phyloP scores from a whole-genome alignment of 2,888 invertebrate genomes.

The Heliconius cydno region DNA sequence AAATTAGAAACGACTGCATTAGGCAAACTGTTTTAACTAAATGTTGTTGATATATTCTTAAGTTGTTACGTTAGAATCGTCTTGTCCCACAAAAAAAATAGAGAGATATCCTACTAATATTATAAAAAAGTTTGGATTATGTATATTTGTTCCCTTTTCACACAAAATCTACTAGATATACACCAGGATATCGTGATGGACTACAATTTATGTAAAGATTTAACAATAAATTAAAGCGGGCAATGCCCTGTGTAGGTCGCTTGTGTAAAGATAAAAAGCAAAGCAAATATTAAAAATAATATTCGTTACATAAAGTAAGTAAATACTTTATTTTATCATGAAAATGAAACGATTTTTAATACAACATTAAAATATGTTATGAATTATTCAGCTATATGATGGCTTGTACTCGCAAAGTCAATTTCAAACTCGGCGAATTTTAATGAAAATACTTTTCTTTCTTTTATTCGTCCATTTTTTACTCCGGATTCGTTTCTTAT shows the following conservation, averaged over 20 bases:
- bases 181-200: no score
- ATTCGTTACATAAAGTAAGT: neutral
- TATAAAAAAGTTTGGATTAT: no score
- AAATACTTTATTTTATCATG: conserved; percentile 22
- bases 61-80: neutral
- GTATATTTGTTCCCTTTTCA: no score
- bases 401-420: conserved; percentile 51
- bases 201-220: no score
- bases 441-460: conserved; percentile 64
- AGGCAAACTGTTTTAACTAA: no score
- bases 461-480: conserved; percentile 57
- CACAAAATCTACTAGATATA: no score
- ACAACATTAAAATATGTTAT: conserved; percentile 49
- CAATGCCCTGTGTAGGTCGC: no score
- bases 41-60: neutral
- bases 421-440: conserved; percentile 47
- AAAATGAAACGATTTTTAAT: conserved; percentile 30
- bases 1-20: neutral
- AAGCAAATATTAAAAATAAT: neutral
- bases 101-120: neutral
- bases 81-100: neutral
- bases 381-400: conserved; percentile 49
- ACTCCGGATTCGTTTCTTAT: conserved; percentile 60
- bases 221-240: no score
- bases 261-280: no score